Evolutionary conservation across 2,797 vertebrate species (phyloP).

Genomic region (Danio choprae): DNA sequence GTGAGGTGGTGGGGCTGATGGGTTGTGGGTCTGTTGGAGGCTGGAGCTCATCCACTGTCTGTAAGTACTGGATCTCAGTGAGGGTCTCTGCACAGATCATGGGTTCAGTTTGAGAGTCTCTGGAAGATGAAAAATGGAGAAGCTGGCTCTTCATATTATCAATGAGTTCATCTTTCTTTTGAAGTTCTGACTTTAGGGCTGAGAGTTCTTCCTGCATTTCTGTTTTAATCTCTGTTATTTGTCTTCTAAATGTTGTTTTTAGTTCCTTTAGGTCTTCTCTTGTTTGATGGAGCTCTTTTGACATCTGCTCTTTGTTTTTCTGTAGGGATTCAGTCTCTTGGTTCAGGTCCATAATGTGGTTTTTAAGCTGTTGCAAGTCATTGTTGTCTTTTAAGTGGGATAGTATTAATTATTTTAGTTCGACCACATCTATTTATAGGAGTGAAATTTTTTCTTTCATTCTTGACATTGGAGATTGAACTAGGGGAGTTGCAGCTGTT

Average conservation of each 20-base stretch:
- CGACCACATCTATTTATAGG: conserved; percentile 18
- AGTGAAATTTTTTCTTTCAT: conserved; percentile 17
- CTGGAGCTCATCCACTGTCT: background rate
- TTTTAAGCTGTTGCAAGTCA: background rate
- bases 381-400: background rate
- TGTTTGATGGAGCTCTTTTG: background rate
- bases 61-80: background rate
- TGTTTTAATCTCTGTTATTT: background rate
- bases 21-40: background rate
- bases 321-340: background rate
- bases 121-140: background rate
- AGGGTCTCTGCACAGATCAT: background rate
- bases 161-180: too few species aligned
- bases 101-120: background rate
- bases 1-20: background rate
- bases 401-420: background rate
- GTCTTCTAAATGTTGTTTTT: background rate
- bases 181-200: background rate
- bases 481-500: background rate
- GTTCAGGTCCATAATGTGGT: background rate
- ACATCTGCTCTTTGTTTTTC: background rate
- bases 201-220: background rate
- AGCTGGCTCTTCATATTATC: background rate
- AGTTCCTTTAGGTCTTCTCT: background rate
- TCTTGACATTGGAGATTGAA: background rate